Base-by-base conservation (phyloP, 2,113 vertebrate species). In the Progne subis region DNA sequence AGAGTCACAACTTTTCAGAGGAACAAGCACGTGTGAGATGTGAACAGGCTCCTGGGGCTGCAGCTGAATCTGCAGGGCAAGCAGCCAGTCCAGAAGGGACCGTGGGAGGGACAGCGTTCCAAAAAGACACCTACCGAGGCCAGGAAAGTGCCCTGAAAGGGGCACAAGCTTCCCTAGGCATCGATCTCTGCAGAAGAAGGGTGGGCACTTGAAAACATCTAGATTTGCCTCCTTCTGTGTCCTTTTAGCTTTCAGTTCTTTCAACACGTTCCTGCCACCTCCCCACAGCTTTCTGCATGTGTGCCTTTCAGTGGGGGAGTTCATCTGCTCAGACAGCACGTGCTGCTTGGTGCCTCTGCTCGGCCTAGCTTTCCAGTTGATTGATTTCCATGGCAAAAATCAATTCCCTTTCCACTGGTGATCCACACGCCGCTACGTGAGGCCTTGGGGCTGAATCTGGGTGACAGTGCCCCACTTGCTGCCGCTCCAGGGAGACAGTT, bases 1-100 rank as follows among this genome's bases (percentile, higher is more conserved):
- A 74, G 50, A 39, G 69, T 68, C 31, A 6, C 12, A 83, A 43
- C 16, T 82, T 80, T 83, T 18, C 28, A 20, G 15, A 68, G 91
- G n/a, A 81, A 37, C 9, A 0, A 34, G 32, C 28, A 18, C 0
- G 0, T 46, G 19, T 24, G 17, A 41, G 34, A 39, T 1, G 5
- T 32, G 57, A 82, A 55, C 19, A n/a, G 43, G 23, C n/a, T 37
- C 0, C 0, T 55, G 59, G 25, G 47, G 4, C 60, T 74, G 9
- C 46, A 21, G 16, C 82, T 67, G 6, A 21, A 32, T n/a, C 28
- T 59, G 26, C 41, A 60, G 34, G 47, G n/a, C 19, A 29, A 77
- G 37, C 28, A 88, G 65, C 32, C 49, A 64, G 32, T 56, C 20
- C 50, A 80, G 49, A 82, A 88, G 32, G 56, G 39, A 12, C 52